Base-by-base conservation (phyloP, 2,113 vertebrate genomes). In the Corythornis cristatus region DNA sequence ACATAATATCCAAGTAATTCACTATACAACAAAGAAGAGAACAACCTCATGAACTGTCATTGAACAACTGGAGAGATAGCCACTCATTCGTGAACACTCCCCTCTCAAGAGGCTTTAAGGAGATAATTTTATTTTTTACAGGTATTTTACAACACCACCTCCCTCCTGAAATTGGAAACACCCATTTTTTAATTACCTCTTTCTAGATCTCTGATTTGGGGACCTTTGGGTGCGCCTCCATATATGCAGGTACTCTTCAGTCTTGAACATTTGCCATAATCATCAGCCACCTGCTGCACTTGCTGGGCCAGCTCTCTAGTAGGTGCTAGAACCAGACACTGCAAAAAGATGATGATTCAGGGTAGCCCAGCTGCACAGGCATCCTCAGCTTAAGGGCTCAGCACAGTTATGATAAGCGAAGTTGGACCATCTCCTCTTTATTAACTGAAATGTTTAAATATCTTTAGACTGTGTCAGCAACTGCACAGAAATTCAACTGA, bases 231-330 rank as follows among this genome's bases (percentile, higher is more conserved):
- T 50, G 99, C 99, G 42, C 99, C 99, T 73, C 99, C 99, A 25
- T 99, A 99, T 68, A 99, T 99, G 86, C 99, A 99, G 72, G 99
- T 99, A 95, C 98, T 99, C 98, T 99, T 99, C 97, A 99, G 97
- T n/a, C 99, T 98, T n/a, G 99, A 99, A 40, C 98, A 98, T 75
- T 99, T 99, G 60, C 99, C 99, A 40, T 99, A 99, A 40, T 99
- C 99, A 73, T 97, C 99, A 29, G 99, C 98, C 16, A 99, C 99
- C 91, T 99, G 98, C 93, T 99, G 99, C 15, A 99, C 99, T 89
- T 99, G 99, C 97, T 99, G 99, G n/a, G 99, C 99, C 96, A 99
- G 93, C 95, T 99, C 99, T 97, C 99, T 98, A 25, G 99, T 99
- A 29, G 99, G 99, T 70, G 99, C 99, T 71, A 99, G 96, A 60